Evolutionary conservation across 1,140 invertebrate species (phyloP), one percentile per base, ranked within the genome.

Genomic region (Bombus haemorrhoidalis): DNA sequence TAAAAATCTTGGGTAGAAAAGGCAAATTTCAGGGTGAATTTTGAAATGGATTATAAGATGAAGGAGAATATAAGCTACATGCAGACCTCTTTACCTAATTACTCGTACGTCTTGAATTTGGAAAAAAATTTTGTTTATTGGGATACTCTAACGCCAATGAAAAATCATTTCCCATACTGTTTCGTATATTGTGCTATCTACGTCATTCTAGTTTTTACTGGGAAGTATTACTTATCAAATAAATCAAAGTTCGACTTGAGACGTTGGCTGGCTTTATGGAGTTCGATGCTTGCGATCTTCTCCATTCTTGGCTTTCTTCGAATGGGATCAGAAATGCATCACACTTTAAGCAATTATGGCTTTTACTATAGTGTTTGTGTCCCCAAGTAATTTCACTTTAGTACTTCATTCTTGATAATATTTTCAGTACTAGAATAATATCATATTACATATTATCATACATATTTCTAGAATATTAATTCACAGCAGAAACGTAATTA

Each of bases 301-400:
- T 99, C 98, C 93, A 98, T 99, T 87, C 97, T 99, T 95, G 99
- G 98, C 68, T 97, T 97, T 87, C 96, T 97, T 93, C 96, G 98
- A 92, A 98, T 98, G 76, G 96, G 98, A 81, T 97, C 98, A 1
- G 98, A 99, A 95, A 96, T 99, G 89, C 93, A 98, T 72, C 97
- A 98, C 91, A 97, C 98, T 41, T 95, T 99, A 47, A 97, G 96
- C 86, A 97, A 98, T 94, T 97, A 98, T 92, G 98, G 99, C 66
- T 96, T 99, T 87, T 98, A 99, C 93, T 97, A 99, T 95, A 99
- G 99, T 66, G 97, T 99, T 84, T 99, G 98, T 95, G 97, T 98
- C 93, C 97, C 98, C 86, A 98, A 98, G 97, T 98, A 94, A 96
- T 62, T 77, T 32, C 34, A 8, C 28, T 41, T 83, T 57, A 13